These are phyloP conservation scores for Eurypyga helias DNA, from an alignment of 2,113 vertebrate species.

Conservation along the genomic window DNA sequence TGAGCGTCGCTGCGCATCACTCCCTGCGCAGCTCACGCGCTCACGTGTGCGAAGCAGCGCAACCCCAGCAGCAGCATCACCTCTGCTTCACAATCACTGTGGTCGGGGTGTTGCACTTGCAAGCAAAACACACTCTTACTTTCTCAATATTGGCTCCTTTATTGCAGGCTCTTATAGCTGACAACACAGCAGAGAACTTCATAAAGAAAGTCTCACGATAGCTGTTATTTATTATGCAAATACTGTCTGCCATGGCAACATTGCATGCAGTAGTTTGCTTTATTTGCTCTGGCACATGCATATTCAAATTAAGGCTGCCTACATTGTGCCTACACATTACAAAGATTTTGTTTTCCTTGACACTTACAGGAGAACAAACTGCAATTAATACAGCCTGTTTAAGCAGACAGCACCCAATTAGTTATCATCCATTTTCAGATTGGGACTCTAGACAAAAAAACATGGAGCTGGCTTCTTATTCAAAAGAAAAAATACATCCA, in stretches of 20 bases:
- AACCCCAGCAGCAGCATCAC: neutral
- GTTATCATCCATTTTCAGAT: constrained; percentile 84
- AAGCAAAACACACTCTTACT: constrained; percentile 68
- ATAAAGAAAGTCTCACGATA: constrained; percentile 80
- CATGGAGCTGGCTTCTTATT: constrained; percentile 79
- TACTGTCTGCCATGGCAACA: constrained; percentile 78
- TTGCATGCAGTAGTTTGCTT: constrained; percentile 74
- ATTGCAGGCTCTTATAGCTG: constrained; percentile 65
- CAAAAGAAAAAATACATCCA: constrained; percentile 81
- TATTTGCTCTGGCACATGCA: constrained; percentile 70
- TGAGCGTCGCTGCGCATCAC: neutral
- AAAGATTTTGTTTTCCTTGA: constrained; percentile 86
- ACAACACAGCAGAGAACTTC: constrained; percentile 78
- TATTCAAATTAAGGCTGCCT: constrained; percentile 75
- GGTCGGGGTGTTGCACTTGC: constrained; percentile 27
- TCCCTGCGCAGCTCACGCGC: neutral
- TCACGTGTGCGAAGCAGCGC: neutral
- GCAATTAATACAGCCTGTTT: constrained; percentile 82
- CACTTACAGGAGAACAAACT: constrained; percentile 82
- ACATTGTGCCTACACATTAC: constrained; percentile 75
- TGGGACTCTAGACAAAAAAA: constrained; percentile 80
- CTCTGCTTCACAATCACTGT: neutral
- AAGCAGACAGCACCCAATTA: constrained; percentile 83
- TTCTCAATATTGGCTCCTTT: constrained; percentile 74
- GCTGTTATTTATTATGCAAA: constrained; percentile 84